Evolutionary conservation across 2,888 invertebrate genomes (phyloP), one percentile per base, ranked within the genome.

Genomic region (Luperina testacea): DNA sequence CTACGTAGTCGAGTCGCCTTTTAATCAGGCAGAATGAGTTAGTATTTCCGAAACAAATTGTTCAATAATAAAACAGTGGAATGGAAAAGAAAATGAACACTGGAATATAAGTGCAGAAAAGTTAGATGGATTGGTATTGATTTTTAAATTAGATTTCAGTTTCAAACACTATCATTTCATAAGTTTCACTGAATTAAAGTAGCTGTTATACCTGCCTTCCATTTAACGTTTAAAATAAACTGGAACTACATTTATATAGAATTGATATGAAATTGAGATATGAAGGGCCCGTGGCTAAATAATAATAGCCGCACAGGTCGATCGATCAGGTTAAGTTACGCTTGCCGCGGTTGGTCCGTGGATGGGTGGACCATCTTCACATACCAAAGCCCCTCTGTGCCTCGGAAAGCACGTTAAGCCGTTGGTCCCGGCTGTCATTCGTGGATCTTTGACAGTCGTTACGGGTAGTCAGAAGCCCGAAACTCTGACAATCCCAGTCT

Each of bases 11-110:
- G 69, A 72, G 69, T 84, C 51, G 85, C 77, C 77, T 80, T 86
- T 75, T 88, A 85, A 87, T 87, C 85, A 82, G 76, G 63, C 77
- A 84, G 84, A 88, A 87, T 84, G 82, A 81, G 53, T 77, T 72
- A 77, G 76, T 81, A 81, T 80, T 85, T 83, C 72, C 70, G 32
- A 74, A 76, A 82, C 76, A 80, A 80, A 77, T 71, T 65, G 78
- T 78, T 77, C 48, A 77, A 83, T 69, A 85, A 72, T 80, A 72
- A 78, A 80, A 80, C 72, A 72, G 72, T 53, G 72, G 63, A 78
- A 73, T 73, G 38, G 38, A 77, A 45, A 48, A 57, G 61, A 70
- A 77, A 83, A 85, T 72, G 17, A 69, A 72, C 20, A 45, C 15
- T 65, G 76, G 59, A 57, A 38, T 71, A 57, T 78, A 51, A 38